Percentiles rank a stretch among this genome's conserved stretches.
These are phyloP conservation scores for Ancistrus triradiatus DNA, from an alignment of 2,113 vertebrate genomes.

Conservation along the genomic window DNA sequence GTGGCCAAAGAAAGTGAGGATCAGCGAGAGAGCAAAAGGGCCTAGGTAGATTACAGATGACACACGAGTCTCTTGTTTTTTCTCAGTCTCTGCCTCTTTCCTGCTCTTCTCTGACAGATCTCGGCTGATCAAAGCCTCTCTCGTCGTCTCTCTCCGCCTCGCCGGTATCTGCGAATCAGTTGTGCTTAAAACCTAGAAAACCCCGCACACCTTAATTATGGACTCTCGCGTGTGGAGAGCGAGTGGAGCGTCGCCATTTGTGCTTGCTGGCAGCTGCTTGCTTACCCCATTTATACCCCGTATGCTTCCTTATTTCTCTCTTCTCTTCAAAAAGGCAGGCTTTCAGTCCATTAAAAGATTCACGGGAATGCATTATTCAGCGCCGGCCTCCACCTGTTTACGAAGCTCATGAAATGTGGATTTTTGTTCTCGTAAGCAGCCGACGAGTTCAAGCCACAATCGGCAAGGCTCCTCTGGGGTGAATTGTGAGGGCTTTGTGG, in stretches of 20 bases:
- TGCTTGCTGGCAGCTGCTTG: constrained; percentile 52
- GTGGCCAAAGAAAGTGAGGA: constrained; percentile 56
- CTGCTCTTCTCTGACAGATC: constrained; percentile 55
- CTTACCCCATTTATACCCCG: constrained; percentile 68
- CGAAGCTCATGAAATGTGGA: constrained; percentile 73
- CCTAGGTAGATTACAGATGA: constrained; percentile 28
- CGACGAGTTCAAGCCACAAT: too few species aligned
- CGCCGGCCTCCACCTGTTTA: constrained; percentile 46
- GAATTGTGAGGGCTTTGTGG: too few species aligned
- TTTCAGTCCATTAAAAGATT: constrained; percentile 68
- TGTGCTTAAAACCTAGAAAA: constrained; percentile 46
- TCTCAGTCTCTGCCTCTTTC: constrained; percentile 8
- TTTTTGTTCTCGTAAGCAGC: too few species aligned
- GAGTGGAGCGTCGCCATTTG: constrained; percentile 44
- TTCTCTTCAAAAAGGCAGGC: constrained; percentile 62
- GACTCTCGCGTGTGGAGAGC: constrained; percentile 38
- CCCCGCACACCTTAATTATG: constrained; percentile 62
- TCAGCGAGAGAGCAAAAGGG: constrained; percentile 16
- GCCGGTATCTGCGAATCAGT: constrained; percentile 70
- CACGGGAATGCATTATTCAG: constrained; percentile 66
- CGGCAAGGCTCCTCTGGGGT: too few species aligned
- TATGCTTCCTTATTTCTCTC: constrained; percentile 60
- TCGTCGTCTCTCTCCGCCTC: constrained; percentile 47
- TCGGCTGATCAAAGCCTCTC: constrained; percentile 68
- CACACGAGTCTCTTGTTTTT: constrained; percentile 3